Base-by-base conservation (phyloP, 1,140 invertebrate species). In the Plectrocnemia conspersa region DNA sequence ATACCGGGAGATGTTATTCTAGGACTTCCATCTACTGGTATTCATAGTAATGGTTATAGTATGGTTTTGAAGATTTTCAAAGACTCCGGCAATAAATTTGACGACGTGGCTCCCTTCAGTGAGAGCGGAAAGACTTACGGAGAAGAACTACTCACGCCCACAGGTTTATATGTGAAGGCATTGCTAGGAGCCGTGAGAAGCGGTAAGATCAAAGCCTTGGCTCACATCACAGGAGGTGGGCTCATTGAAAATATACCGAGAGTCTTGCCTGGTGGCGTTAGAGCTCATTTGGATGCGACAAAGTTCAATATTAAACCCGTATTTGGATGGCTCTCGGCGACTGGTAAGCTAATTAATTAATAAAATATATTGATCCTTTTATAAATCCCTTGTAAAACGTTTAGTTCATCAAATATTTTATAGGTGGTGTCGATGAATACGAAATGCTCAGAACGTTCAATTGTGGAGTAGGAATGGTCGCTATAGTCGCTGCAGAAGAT, bases 151-250 rank as follows among this genome's bases (percentile, higher is more conserved):
- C 76, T 97, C 10, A 83, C 78, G 1, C 94, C 94, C 2, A 97
- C 94, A 0, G 87, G 82, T 52, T 86, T 98, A 40, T 99, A 99
- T 74, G 85, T 92, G 0, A 84, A 85, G 64, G 75, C 79, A 11
- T 68, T 97, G 2, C 66, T 95, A 24, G 81, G 84, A 0, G 80
- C 86, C n/a, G 69, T 97, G 25, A 80, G 80, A 62, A 77, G 77
- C 1, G 83, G 83, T 10, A 73, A 82, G 23, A 76, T 98, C 0
- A 96, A 96, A 71, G 91, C 83, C 1, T 82, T 95, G 60, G 91
- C 91, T 0, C 95, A 99, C 64, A 96, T 99, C 41, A 97, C 92
- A 3, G 94, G 94, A 1, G 94, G 94, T 10, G 96, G 96, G 11
- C 71, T 98, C 9, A 70, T 83, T 1, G 91, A 95, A 74, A 98